phyloP scores from a whole-genome alignment of 2,797 vertebrate genomes.

The Gymnodraco acuticeps region DNA sequence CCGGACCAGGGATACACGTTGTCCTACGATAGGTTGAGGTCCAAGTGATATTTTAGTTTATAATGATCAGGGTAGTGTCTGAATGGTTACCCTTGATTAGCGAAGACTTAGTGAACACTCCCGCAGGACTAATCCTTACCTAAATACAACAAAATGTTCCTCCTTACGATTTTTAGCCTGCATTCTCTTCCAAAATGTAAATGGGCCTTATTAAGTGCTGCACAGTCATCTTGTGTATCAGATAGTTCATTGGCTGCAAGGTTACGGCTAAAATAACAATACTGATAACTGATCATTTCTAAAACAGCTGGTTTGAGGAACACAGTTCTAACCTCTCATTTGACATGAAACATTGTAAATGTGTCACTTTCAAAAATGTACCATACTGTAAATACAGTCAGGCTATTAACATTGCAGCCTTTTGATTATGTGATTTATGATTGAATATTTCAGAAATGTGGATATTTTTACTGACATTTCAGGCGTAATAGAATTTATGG shows the following conservation, averaged over 20 bases:
- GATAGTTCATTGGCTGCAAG: slow-evolving; percentile 14
- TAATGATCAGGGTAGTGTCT: too few species aligned
- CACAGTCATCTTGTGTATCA: slow-evolving; percentile 7
- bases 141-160: too few species aligned
- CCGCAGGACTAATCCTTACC: too few species aligned
- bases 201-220: neutral
- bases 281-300: neutral
- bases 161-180: neutral
- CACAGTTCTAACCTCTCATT: neutral
- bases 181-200: neutral
- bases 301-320: slow-evolving; percentile 12
- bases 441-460: slow-evolving; percentile 2
- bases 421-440: slow-evolving; percentile 17
- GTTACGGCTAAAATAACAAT: neutral
- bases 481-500: slow-evolving; percentile 13
- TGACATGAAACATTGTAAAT: neutral
- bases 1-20: slow-evolving; percentile 46
- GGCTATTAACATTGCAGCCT: slow-evolving; percentile 32
- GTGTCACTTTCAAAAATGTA: slow-evolving; percentile 8
- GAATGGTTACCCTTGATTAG: too few species aligned
- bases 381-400: slow-evolving; percentile 4
- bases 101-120: too few species aligned
- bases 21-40: slow-evolving; percentile 12
- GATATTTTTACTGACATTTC: slow-evolving; percentile 22
- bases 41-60: slow-evolving; percentile 5